Conservation (phyloP, 2,113 vertebrate genomes). For the Recurvirostra avosetta region DNA sequence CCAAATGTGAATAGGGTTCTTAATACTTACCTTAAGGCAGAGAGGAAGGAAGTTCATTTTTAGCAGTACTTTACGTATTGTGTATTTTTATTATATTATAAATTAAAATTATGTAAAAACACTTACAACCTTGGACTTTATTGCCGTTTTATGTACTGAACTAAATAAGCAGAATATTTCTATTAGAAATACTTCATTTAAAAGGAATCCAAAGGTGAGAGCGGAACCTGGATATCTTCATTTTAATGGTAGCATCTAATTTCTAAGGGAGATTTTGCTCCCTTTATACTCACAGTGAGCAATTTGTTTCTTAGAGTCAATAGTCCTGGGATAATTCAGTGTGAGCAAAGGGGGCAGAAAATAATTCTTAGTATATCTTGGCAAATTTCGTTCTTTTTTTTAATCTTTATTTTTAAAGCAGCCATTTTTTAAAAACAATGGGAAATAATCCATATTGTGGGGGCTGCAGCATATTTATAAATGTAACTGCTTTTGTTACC, state of each 20-base stretch:
- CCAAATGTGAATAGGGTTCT: not conserved
- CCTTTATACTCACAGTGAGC: not conserved
- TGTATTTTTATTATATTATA: constrained; percentile 31
- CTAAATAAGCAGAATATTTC: constrained; percentile 43
- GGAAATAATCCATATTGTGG: constrained; percentile 62
- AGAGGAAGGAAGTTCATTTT: constrained; percentile 5
- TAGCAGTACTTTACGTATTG: not conserved
- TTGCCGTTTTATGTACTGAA: not conserved
- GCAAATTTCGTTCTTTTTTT: constrained; percentile 7
- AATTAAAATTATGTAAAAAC: constrained; percentile 37
- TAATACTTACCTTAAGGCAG: not conserved
- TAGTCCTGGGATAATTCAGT: not conserved
- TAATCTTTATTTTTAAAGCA: constrained; percentile 59
- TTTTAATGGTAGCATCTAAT: not conserved
- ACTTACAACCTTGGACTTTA: not conserved
- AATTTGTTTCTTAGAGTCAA: not conserved
- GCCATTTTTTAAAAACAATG: constrained; percentile 31
- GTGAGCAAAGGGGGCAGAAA: not conserved
- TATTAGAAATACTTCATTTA: not conserved
- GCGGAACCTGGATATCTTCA: not conserved
- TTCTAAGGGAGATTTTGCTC: not conserved
- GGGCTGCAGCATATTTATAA: constrained; percentile 66
- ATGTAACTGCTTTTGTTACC: constrained; percentile 68
- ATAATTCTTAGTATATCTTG: not conserved
- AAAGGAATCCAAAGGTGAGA: constrained; percentile 2